Evolutionary conservation across 2,888 invertebrate species (phyloP), one percentile per base, ranked within the genome.

Genomic region (Biston betularia): DNA sequence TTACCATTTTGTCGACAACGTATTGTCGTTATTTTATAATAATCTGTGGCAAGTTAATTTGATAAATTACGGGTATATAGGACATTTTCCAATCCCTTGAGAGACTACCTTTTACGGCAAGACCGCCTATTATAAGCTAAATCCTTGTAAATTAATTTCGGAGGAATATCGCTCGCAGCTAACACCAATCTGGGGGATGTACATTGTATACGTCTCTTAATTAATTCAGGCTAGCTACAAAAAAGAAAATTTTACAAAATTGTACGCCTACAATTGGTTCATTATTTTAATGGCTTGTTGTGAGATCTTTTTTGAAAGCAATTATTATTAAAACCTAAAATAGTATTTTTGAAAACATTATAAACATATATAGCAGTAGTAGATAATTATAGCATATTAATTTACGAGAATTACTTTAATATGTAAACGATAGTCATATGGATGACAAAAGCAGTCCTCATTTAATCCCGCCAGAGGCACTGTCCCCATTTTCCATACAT

Each of bases 121-220:
- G 44, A 34, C 38, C 48, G 15, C 49, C 34, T 14, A 38, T 44
- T 50, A 38, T 54, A 63, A 71, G 63, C 67, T 67, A 61, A 72
- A 68, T 70, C 75, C 77, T 78, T 76, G 70, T 75, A 74, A 78
- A 82, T 80, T 79, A 80, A 81, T 82, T 82, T 77, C 65, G 75
- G 77, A 69, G 81, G 66, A 85, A 81, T 85, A 85, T 73, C 75
- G 85, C 85, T 85, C 79, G 77, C 77, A 82, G 84, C 82, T 71
- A 79, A 81, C 77, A 79, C 73, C 73, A 82, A 80, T 82, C 84
- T 82, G 70, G 67, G 71, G 71, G 70, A 79, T 84, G 75, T 24
- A 24, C 24, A 24, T 24, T 24, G 24, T 83, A 81, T 76, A 77
- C 69, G 71, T 65, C 71, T 75, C 74, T 72, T 79, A 83, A 87